A percentile compares a stretch with the other conserved stretches of the same genome.
phyloP scores from a whole-genome alignment of 2,888 invertebrate genomes.

The Agonopterix heracliana region DNA sequence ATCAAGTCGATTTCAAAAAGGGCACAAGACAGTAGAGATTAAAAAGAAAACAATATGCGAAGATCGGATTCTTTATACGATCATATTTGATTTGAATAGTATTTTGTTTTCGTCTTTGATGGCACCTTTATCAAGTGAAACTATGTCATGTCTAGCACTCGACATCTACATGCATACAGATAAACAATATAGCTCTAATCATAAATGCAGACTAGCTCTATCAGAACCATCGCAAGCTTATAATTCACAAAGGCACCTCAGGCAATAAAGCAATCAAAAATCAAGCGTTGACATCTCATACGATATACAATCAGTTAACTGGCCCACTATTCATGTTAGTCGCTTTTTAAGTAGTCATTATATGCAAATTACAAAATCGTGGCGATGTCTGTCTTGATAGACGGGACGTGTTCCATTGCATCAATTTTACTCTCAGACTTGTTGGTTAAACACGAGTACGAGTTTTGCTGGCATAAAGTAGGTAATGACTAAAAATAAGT shows the following conservation, averaged over 20 bases:
- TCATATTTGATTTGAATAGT: no score
- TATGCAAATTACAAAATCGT: conserved; percentile 58
- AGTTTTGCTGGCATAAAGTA: no score
- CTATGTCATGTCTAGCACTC: no score
- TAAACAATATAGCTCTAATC: background rate
- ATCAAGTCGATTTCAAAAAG: no score
- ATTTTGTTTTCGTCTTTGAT: no score
- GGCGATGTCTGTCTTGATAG: conserved; percentile 51
- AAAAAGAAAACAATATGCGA: no score
- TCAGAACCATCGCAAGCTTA: conserved; percentile 7
- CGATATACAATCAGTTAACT: conserved; percentile 44
- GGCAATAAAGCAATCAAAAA: conserved; percentile 48
- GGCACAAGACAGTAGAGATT: no score
- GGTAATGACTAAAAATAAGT: no score
- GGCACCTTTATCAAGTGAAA: no score
- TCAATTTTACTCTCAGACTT: background rate
- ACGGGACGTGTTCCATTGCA: conserved; percentile 38
- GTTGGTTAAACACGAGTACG: background rate
- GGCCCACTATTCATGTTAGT: conserved; percentile 47
- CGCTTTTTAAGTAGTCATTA: conserved; percentile 63
- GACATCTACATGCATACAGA: background rate
- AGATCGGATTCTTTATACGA: no score
- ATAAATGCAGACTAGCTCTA: background rate
- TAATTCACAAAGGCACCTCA: conserved; percentile 27
- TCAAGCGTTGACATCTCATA: conserved; percentile 53